Conservation (phyloP, 2,888 invertebrate species). For the Tyria jacobaeae region DNA sequence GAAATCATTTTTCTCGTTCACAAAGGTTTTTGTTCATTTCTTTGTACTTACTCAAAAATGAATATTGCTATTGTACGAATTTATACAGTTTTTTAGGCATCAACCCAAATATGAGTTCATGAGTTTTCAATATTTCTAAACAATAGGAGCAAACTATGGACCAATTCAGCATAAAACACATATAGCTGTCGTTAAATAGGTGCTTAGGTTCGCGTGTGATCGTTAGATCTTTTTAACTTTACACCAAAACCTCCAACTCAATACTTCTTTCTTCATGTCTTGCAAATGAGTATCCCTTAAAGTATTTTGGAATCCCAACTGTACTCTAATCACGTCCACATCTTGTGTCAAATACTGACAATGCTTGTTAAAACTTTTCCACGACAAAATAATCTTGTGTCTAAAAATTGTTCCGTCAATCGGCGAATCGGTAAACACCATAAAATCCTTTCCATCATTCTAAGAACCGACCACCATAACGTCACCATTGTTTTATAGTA, state of each 20-base stretch:
- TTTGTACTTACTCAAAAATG: constrained; percentile 54
- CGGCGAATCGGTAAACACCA: constrained; percentile 77
- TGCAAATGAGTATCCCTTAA: too few species aligned
- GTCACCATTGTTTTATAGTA: constrained; percentile 79
- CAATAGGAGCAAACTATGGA: too few species aligned
- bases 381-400: constrained; percentile 41
- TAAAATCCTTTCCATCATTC: constrained; percentile 79
- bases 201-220: too few species aligned
- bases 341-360: constrained; percentile 40
- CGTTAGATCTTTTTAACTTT: too few species aligned
- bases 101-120: too few species aligned
- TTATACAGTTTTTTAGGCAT: background rate
- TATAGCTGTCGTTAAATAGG: too few species aligned
- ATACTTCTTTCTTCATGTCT: too few species aligned
- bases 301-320: constrained; percentile 7
- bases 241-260: background rate
- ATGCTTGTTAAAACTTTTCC: constrained; percentile 34
- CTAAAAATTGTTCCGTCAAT: constrained; percentile 65
- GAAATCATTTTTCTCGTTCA: constrained; percentile 72
- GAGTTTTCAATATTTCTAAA: too few species aligned
- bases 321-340: constrained; percentile 22
- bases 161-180: too few species aligned
- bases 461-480: constrained; percentile 84
- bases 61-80: background rate
- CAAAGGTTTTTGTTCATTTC: constrained; percentile 46